Evolutionary conservation across 2,888 invertebrate species (phyloP).

Genomic region (Scaptomyza flava): DNA sequence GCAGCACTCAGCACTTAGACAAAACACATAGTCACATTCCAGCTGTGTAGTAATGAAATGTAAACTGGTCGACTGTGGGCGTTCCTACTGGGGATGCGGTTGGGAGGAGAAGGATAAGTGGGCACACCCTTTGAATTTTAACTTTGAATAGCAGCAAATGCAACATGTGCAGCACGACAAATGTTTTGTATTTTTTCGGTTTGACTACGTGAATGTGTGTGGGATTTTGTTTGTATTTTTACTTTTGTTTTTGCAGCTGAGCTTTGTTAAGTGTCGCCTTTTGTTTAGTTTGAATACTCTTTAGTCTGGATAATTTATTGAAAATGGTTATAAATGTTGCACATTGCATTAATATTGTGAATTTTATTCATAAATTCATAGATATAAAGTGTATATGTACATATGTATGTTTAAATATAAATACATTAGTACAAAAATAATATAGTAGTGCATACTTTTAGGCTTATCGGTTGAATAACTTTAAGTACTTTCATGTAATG

Average conservation of each 20-base stretch:
- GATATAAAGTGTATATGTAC: not conserved
- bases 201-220: not conserved
- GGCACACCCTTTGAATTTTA: constrained; percentile 22
- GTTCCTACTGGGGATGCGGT: not conserved
- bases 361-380: not conserved
- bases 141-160: constrained; percentile 25
- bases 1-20: constrained; percentile 36
- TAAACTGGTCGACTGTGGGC: constrained; percentile 28
- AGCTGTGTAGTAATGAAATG: constrained; percentile 59
- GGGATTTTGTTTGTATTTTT: constrained; percentile 6
- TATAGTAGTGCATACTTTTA: constrained; percentile 56
- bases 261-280: constrained; percentile 7
- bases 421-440: not conserved
- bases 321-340: not conserved
- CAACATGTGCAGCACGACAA: constrained; percentile 25
- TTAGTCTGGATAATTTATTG: not conserved
- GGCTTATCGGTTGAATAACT: constrained; percentile 12
- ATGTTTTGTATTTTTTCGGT: constrained; percentile 5
- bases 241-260: constrained; percentile 12
- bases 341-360: not conserved
- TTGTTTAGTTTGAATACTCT: not conserved
- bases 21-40: constrained; percentile 37
- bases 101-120: not conserved
- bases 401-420: not conserved
- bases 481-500: constrained; percentile 1